Evolutionary conservation across 1,140 invertebrate genomes (phyloP).

Genomic region (Asobara japonica): DNA sequence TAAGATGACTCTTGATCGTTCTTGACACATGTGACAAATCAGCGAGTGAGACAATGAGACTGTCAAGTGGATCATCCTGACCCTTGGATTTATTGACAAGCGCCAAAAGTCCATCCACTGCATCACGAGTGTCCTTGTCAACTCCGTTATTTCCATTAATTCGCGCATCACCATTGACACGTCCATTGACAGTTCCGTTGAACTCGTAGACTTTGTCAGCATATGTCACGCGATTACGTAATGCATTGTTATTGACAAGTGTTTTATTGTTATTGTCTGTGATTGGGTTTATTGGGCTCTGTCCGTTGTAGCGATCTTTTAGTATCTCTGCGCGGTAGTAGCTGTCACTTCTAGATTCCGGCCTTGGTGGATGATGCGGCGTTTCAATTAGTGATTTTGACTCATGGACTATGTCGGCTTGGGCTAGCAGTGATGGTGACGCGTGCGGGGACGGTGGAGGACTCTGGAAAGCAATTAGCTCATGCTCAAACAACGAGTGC

Average conservation of each 20-base stretch:
- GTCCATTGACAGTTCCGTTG: constrained; percentile 30
- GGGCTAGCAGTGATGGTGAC: constrained; percentile 49
- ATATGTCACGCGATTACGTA: constrained; percentile 35
- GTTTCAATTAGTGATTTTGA: constrained; percentile 45
- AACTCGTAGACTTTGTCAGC: not conserved
- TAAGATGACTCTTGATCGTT: constrained; percentile 44
- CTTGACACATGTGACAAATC: constrained; percentile 58
- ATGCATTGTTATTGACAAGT: constrained; percentile 33
- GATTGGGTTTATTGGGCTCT: not conserved
- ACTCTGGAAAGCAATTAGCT: constrained; percentile 62
- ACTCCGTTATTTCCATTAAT: no score
- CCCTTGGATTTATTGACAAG: constrained; percentile 55
- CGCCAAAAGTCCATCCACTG: constrained; percentile 62
- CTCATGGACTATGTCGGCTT: constrained; percentile 46
- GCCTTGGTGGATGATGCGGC: constrained; percentile 47
- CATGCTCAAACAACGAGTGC: constrained; percentile 20
- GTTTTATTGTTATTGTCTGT: constrained; percentile 32
- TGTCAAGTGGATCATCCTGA: constrained; percentile 56
- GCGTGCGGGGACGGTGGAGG: constrained; percentile 57
- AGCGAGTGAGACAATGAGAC: constrained; percentile 63
- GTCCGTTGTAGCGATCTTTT: constrained; percentile 42
- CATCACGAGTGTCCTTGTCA: constrained; percentile 43
- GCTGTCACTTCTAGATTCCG: constrained; percentile 59
- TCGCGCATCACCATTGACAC: no score
- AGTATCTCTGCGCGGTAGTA: constrained; percentile 53